Evolutionary conservation across 2,797 vertebrate species (phyloP).

Genomic region (Leptatherina wallacei): DNA sequence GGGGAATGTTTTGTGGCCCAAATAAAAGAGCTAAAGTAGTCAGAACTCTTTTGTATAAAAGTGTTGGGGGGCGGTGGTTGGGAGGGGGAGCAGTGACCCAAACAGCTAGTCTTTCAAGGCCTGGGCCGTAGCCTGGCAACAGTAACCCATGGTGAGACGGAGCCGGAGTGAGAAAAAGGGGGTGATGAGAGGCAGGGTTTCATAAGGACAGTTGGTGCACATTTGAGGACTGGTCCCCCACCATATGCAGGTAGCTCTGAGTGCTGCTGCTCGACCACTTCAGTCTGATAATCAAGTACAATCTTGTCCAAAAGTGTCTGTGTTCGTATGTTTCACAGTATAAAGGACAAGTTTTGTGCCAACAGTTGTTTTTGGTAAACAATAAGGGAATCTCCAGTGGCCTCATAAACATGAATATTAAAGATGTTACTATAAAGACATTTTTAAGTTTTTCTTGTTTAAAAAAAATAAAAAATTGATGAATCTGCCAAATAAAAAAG

Average conservation of each 20-base stretch:
- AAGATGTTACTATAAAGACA: conserved; percentile 62
- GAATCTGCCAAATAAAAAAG: conserved; percentile 29
- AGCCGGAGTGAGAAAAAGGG: conserved; percentile 66
- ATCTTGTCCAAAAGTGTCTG: conserved; percentile 46
- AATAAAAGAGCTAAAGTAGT: conserved; percentile 90
- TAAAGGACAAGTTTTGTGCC: conserved; percentile 65
- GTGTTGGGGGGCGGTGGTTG: conserved; percentile 58
- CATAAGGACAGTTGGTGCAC: conserved; percentile 80
- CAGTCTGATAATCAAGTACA: conserved; percentile 48
- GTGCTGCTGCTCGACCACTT: conserved; percentile 24
- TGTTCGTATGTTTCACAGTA: conserved; percentile 40
- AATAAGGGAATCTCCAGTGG: conserved; percentile 57
- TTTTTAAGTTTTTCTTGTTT: neutral
- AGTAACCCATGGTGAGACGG: conserved; percentile 87
- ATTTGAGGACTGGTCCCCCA: conserved; percentile 63
- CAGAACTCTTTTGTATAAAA: conserved; percentile 87
- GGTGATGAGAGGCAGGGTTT: conserved; percentile 74
- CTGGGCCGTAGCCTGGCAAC: conserved; percentile 87
- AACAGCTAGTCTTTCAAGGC: conserved; percentile 87
- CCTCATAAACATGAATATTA: conserved; percentile 68
- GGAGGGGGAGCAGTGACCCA: conserved; percentile 83
- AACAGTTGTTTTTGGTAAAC: conserved; percentile 63
- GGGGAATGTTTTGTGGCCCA: conserved; percentile 86
- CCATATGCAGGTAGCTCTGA: conserved; percentile 63
- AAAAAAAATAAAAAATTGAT: conserved; percentile 19